A percentile compares a stretch with the other conserved stretches of the same genome.
phyloP scores from a whole-genome alignment of 2,888 invertebrate genomes.

The Acanthococcus lagerstroemiae region DNA sequence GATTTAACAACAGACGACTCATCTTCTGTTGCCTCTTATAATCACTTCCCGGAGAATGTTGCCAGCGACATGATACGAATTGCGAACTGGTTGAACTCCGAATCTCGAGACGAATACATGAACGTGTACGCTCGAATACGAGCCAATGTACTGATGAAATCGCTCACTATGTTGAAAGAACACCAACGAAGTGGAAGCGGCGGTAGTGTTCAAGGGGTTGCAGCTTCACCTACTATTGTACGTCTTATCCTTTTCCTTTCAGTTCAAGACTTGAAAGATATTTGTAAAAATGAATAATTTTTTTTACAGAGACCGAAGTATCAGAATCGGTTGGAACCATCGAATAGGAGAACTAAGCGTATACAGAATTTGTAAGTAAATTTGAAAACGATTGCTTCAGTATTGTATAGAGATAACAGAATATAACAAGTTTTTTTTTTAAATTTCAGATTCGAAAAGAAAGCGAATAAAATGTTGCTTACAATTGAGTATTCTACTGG shows the following conservation, averaged over 20 bases:
- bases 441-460: constrained; percentile 54
- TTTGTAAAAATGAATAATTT: constrained; percentile 9
- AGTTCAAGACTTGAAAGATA: not conserved
- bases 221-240: constrained; percentile 37
- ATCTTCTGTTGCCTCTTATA: constrained; percentile 47
- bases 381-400: constrained; percentile 8
- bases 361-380: constrained; percentile 64
- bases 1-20: constrained; percentile 46
- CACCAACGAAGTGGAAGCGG: constrained; percentile 64
- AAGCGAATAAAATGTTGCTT: constrained; percentile 75
- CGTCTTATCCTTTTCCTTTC: constrained; percentile 11
- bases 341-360: constrained; percentile 56
- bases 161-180: constrained; percentile 66
- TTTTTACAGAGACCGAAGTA: constrained; percentile 54
- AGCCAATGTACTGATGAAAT: constrained; percentile 62
- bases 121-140: constrained; percentile 65
- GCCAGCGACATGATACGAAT: constrained; percentile 64
- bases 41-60: constrained; percentile 59
- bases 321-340: constrained; percentile 62
- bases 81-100: constrained; percentile 74
- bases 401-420: not conserved
- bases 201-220: constrained; percentile 36
- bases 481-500: constrained; percentile 73
- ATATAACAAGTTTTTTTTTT: constrained; percentile 31
- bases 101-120: constrained; percentile 61